phyloP scores from a whole-genome alignment of 2,113 vertebrate genomes.

The Zeus faber region DNA sequence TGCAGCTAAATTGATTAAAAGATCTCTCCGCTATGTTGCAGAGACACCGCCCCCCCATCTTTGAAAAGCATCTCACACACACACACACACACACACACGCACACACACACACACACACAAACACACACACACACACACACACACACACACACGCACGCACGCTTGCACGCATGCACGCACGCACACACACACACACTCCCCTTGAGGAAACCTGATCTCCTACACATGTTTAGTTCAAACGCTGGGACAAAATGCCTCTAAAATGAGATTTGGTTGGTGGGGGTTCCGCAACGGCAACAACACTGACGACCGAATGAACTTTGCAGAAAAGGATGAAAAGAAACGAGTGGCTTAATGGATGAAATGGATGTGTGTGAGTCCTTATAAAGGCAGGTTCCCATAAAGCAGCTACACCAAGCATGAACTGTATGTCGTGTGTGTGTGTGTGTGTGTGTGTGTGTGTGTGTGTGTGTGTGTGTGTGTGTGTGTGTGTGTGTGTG shows the following conservation, averaged over 20 bases:
- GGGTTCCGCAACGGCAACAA: constrained; percentile 50
- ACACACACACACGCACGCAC: constrained; percentile 19
- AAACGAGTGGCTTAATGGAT: constrained; percentile 44
- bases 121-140: constrained; percentile 12
- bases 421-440: too few relatives aligned
- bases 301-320: constrained; percentile 49
- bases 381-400: constrained; percentile 48
- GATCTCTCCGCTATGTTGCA: too few relatives aligned
- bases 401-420: constrained; percentile 30
- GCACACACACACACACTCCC: constrained; percentile 22
- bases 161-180: constrained; percentile 17
- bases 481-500: too few relatives aligned
- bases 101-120: constrained; percentile 17
- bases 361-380: constrained; percentile 54
- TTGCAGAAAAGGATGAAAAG: constrained; percentile 62
- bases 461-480: too few relatives aligned
- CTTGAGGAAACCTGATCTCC: constrained; percentile 57
- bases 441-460: too few relatives aligned
- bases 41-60: too few relatives aligned
- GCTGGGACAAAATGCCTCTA: constrained; percentile 51
- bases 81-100: constrained; percentile 14
- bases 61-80: constrained; percentile 1
- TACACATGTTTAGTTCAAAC: constrained; percentile 69
- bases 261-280: constrained; percentile 59
- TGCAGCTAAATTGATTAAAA: too few relatives aligned